Conservation (phyloP, 2,113 vertebrate genomes). For the Odontesthes bonariensis region DNA sequence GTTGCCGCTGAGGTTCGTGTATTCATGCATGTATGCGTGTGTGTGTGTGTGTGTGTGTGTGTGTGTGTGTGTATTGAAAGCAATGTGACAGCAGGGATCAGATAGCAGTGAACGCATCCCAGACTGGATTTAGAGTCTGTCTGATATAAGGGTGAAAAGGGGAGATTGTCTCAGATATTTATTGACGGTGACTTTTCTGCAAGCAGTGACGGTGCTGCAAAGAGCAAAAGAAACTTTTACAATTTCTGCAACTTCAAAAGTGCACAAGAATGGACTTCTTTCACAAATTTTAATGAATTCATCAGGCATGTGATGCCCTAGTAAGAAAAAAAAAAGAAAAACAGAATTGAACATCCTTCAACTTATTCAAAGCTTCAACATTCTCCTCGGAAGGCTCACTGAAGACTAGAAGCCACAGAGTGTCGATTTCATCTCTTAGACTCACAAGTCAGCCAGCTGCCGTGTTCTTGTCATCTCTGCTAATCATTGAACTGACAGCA, state of each 20-base stretch:
- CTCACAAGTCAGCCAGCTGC: not conserved
- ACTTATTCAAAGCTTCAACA: no score
- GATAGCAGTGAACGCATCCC: conserved; percentile 70
- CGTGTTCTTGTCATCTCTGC: not conserved
- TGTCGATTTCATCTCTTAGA: not conserved
- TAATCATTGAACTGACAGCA: not conserved
- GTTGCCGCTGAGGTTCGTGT: conserved; percentile 32
- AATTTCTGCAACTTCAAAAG: conserved; percentile 13
- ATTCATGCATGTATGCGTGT: conserved; percentile 9
- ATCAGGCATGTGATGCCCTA: not conserved
- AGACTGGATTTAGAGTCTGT: conserved; percentile 69
- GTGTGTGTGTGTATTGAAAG: conserved; percentile 30
- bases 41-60: conserved; percentile 8
- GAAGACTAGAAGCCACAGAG: no score
- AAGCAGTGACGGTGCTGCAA: not conserved
- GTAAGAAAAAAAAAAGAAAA: no score
- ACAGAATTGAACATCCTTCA: no score
- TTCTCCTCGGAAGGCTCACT: no score
- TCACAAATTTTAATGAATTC: not conserved
- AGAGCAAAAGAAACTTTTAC: conserved; percentile 36
- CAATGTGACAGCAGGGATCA: conserved; percentile 63
- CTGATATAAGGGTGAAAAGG: conserved; percentile 55
- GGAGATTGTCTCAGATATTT: conserved; percentile 71
- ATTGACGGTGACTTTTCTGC: conserved; percentile 50
- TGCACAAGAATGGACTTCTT: conserved; percentile 5